Conservation (phyloP, 2,797 vertebrate species). For the Acanthiza pusilla region DNA sequence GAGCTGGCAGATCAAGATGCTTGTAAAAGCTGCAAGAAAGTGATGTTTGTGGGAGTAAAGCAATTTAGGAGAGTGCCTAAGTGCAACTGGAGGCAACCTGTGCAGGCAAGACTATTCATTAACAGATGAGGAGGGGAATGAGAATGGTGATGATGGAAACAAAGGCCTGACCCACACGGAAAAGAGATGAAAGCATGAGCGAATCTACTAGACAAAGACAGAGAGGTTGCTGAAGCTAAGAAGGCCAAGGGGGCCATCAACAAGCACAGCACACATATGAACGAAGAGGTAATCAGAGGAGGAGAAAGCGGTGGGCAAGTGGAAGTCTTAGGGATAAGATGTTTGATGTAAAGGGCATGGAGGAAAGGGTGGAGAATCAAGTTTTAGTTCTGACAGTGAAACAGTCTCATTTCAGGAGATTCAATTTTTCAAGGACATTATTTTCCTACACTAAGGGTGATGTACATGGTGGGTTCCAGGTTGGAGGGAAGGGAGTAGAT, state of each 20-base stretch:
- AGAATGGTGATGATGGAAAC: constrained; percentile 16
- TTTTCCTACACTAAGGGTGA: not conserved
- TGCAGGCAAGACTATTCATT: constrained; percentile 4
- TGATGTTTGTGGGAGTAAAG: not conserved
- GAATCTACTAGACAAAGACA: not conserved
- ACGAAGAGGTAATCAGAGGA: not conserved
- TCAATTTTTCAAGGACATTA: not conserved
- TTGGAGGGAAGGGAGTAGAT: not conserved
- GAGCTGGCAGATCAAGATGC: not conserved
- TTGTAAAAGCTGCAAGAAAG: not conserved
- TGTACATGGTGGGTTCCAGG: not conserved
- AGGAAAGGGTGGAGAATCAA: not conserved
- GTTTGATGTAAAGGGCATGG: not conserved
- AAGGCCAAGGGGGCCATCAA: not conserved
- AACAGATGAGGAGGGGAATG: constrained; percentile 6
- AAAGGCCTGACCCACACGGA: not conserved
- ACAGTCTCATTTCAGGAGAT: not conserved
- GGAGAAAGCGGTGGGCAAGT: not conserved
- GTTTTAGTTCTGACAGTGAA: not conserved
- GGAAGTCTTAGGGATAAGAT: not conserved
- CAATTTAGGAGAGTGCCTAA: constrained; percentile 34
- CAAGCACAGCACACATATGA: not conserved
- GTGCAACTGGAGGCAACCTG: not conserved
- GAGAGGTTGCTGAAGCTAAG: not conserved
- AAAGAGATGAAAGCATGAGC: not conserved